Percentiles rank a stretch among this genome's conserved stretches.
phyloP scores from a whole-genome alignment of 2,888 invertebrate genomes.

The Amorpha juglandis region DNA sequence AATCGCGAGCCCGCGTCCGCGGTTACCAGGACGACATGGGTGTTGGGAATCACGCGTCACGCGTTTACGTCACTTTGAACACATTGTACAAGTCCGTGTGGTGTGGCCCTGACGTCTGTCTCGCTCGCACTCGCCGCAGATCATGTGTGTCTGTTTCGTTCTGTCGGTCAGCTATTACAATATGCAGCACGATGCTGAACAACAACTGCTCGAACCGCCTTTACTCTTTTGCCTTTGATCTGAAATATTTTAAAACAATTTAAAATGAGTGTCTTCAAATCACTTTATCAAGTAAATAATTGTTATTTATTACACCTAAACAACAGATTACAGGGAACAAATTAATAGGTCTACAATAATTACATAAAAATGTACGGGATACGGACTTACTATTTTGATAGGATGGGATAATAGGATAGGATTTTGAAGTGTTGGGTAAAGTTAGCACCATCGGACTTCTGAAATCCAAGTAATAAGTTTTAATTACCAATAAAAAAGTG shows the following conservation, averaged over 20 bases:
- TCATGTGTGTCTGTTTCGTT: conserved; percentile 51
- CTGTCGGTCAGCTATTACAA: conserved; percentile 86
- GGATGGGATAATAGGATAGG: conserved; percentile 50
- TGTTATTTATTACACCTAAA: not conserved
- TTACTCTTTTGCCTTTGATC: conserved; percentile 98
- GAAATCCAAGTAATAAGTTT: conserved; percentile 43
- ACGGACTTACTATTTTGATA: conserved; percentile 53
- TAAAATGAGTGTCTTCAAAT: not conserved
- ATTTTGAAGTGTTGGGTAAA: conserved; percentile 46
- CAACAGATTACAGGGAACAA: not conserved
- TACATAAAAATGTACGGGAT: conserved; percentile 29
- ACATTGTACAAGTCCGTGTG: conserved; percentile 67
- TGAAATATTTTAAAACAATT: conserved; percentile 76
- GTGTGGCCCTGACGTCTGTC: conserved; percentile 57
- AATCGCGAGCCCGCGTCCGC: conserved; percentile 55
- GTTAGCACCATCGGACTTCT: conserved; percentile 79
- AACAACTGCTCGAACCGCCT: conserved; percentile 97
- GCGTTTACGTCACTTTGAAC: conserved; percentile 71
- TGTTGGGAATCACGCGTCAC: conserved; percentile 48
- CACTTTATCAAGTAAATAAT: not conserved
- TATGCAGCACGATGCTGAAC: conserved; percentile 96
- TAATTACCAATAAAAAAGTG: not conserved
- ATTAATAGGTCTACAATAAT: not conserved
- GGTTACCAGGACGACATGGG: conserved; percentile 50
- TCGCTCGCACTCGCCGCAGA: conserved; percentile 55